A percentile compares a stretch with the other conserved stretches of the same genome.
These are phyloP conservation scores for Busseola fusca DNA, from an alignment of 2,888 invertebrate genomes.

Conservation along the genomic window DNA sequence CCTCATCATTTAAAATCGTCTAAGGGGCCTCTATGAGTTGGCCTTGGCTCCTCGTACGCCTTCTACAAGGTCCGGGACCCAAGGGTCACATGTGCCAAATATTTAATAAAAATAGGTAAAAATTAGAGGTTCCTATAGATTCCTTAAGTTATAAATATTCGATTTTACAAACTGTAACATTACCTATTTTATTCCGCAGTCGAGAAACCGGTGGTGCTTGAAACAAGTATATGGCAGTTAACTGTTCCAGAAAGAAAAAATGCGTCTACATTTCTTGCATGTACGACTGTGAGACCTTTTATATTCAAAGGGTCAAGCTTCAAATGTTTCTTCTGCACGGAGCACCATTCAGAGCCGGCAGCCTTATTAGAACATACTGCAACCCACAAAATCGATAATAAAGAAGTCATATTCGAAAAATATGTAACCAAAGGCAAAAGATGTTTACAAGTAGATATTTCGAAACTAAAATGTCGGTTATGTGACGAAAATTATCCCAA, in stretches of 20 bases:
- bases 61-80: no score
- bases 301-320: constrained; percentile 75
- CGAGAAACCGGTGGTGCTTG: constrained; percentile 30
- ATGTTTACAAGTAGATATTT: constrained; percentile 74
- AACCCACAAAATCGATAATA: constrained; percentile 62
- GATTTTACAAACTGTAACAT: neutral
- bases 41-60: no score
- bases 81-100: no score
- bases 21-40: no score
- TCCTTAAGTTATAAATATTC: neutral
- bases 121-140: neutral
- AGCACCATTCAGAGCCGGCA: constrained; percentile 68
- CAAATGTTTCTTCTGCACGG: constrained; percentile 76
- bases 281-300: constrained; percentile 76
- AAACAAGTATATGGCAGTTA: constrained; percentile 77
- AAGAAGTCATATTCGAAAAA: constrained; percentile 64
- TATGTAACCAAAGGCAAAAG: constrained; percentile 71
- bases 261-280: constrained; percentile 72
- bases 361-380: constrained; percentile 69
- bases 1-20: no score
- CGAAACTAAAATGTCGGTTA: constrained; percentile 70
- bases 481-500: constrained; percentile 63
- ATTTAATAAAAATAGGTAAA: neutral
- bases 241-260: constrained; percentile 73
- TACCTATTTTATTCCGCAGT: constrained; percentile 53